Conservation (phyloP, 2,113 vertebrate species). For the Numenius arquata region DNA sequence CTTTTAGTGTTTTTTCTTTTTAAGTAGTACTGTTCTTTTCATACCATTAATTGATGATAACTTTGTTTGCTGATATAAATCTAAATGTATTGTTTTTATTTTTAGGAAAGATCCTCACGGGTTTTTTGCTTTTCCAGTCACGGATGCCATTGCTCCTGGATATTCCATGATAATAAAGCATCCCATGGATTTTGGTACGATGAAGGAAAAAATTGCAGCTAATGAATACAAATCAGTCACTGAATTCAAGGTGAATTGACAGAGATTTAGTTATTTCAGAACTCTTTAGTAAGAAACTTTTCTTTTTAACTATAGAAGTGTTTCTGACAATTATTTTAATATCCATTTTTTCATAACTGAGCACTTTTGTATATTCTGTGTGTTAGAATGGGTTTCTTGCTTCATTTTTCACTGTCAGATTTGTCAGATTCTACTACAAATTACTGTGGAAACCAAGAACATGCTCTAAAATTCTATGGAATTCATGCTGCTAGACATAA, state of each 20-base stretch:
- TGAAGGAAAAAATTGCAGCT: conserved; percentile 93
- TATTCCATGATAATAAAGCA: conserved; percentile 99
- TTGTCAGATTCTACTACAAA: not conserved
- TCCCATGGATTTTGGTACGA: conserved; percentile 98
- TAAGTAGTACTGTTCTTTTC: not conserved
- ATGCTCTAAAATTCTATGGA: not conserved
- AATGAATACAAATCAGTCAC: conserved; percentile 97
- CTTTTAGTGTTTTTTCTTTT: not conserved
- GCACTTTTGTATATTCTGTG: not conserved
- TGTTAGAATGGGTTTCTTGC: not conserved
- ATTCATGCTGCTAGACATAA: not conserved
- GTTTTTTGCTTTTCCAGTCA: conserved; percentile 97
- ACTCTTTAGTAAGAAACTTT: not conserved
- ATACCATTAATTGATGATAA: not conserved
- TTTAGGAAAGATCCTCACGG: conserved; percentile 95
- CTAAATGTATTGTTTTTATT: conserved; percentile 20
- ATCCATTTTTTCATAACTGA: not conserved
- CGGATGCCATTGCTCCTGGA: conserved; percentile 95
- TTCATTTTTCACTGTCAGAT: not conserved
- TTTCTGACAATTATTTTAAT: not conserved
- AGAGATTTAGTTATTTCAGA: not conserved
- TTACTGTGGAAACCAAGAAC: not conserved
- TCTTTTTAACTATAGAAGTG: not conserved
- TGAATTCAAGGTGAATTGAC: conserved; percentile 89
- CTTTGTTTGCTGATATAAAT: not conserved